These are phyloP conservation scores for Apotomis capreana DNA, from an alignment of 2,888 invertebrate species.

Conservation along the genomic window DNA sequence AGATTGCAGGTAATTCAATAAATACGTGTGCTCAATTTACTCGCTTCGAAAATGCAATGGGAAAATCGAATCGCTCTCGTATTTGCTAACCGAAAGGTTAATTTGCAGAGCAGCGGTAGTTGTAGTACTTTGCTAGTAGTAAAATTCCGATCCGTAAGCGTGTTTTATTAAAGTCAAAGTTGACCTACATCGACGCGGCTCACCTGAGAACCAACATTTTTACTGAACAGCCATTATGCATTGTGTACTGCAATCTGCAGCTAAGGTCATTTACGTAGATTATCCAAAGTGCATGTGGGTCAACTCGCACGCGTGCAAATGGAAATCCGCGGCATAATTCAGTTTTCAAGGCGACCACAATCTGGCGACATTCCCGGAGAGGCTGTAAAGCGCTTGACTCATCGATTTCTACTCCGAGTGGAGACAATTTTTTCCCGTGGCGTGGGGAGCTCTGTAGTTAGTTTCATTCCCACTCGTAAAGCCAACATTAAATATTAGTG, in stretches of 20 bases:
- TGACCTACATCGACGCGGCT: slow-evolving; percentile 34
- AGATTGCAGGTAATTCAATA: slow-evolving; percentile 22
- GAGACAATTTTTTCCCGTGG: slow-evolving; percentile 12
- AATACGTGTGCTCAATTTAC: slow-evolving; percentile 20
- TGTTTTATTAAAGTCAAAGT: slow-evolving; percentile 19
- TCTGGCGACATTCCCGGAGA: slow-evolving; percentile 23
- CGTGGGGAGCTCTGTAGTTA: slow-evolving; percentile 6
- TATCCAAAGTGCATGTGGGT: slow-evolving; percentile 36
- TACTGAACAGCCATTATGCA: slow-evolving; percentile 40
- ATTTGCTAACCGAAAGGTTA: slow-evolving; percentile 20
- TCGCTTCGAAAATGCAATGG: slow-evolving; percentile 14
- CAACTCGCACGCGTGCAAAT: slow-evolving; percentile 11
- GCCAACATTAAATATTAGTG: slow-evolving; percentile 19
- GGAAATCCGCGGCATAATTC: slow-evolving; percentile 4
- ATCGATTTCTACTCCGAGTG: slow-evolving; percentile 24
- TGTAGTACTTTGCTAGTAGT: slow-evolving; percentile 12
- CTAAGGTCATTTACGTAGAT: slow-evolving; percentile 32
- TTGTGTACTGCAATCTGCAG: slow-evolving; percentile 36
- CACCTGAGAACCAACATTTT: slow-evolving; percentile 33
- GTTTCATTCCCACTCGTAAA: slow-evolving; percentile 20
- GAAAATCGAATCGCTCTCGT: slow-evolving; percentile 15
- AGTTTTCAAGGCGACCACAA: slow-evolving; percentile 4
- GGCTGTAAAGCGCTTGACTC: slow-evolving; percentile 20
- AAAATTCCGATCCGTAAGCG: slow-evolving; percentile 3
- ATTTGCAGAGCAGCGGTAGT: slow-evolving; percentile 11